Evolutionary conservation across 2,888 invertebrate genomes (phyloP).

Genomic region (Lypha dubia): DNA sequence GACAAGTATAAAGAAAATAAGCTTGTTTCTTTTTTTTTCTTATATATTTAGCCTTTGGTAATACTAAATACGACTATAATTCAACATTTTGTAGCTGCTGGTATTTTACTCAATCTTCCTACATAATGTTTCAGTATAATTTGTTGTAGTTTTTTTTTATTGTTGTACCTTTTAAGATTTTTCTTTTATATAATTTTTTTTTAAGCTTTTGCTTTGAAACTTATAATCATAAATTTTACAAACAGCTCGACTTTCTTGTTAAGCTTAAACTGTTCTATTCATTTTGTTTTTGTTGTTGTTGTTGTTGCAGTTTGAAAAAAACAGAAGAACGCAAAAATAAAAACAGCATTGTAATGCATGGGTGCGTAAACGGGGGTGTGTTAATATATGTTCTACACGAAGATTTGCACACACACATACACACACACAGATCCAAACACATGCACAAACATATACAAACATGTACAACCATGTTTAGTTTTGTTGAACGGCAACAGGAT

Average conservation of each 20-base stretch:
- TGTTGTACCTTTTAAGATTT: slow-evolving; percentile 46
- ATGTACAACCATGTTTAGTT: slow-evolving; percentile 12
- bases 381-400: slow-evolving; percentile 3
- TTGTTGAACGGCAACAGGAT: slow-evolving; percentile 63
- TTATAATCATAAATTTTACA: slow-evolving; percentile 71
- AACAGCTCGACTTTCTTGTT: slow-evolving; percentile 69
- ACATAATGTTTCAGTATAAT: slow-evolving; percentile 30
- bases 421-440: neutral
- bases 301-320: slow-evolving; percentile 37
- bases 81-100: neutral
- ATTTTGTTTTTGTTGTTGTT: slow-evolving; percentile 48
- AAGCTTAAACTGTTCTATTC: slow-evolving; percentile 62
- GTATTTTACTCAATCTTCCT: slow-evolving; percentile 28
- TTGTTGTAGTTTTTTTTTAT: slow-evolving; percentile 37
- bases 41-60: slow-evolving; percentile 12
- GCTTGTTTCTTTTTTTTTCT: neutral
- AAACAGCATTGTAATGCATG: slow-evolving; percentile 66
- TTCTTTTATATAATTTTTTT: slow-evolving; percentile 20
- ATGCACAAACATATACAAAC: neutral
- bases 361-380: slow-evolving; percentile 55
- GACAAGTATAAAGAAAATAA: slow-evolving; percentile 16
- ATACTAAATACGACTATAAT: slow-evolving; percentile 17
- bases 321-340: slow-evolving; percentile 33
- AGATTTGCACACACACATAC: neutral
- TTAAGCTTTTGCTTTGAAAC: slow-evolving; percentile 67